Base-by-base conservation (phyloP, 2,113 vertebrate genomes). In the Misgurnus anguillicaudatus region DNA sequence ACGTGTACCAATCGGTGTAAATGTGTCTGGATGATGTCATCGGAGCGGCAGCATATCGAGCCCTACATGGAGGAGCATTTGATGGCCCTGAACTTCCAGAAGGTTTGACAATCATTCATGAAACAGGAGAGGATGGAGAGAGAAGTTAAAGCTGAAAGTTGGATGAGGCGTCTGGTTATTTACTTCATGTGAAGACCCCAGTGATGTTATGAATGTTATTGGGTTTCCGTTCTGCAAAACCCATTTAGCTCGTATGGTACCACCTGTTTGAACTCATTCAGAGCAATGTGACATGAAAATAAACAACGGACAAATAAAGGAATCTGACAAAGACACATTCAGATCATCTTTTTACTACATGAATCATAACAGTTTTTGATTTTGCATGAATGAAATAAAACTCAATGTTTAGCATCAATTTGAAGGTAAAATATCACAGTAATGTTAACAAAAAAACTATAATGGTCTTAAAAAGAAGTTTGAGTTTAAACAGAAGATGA, bases 71-170 rank as follows among this genome's bases (percentile, higher is more conserved):
- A 11, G 36, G 64, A 58, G 45, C 24, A 38, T 72, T 21, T 61
- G 53, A 72, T 45, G 4, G 5, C 5, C 17, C 38, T 14, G 17
- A 58, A 61, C 57, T 10, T 62, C 53, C 66, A 41, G 5, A 6
- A 47, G 9, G 55, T 58, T n/a, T 57, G 65, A 53, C 64, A 41
- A 10, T 64, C 31, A 39, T 53, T 9, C 57, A 38, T 55, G 79
- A 81, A 84, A 84, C 70, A 58, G 70, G 79, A 84, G 82, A 78
- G 41, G 62, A 84, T 42, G 41, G 10, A 62, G 82, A 0, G 51
- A 62, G 82, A 24, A 80, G 77, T 80, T 75, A 65, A 47, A 64
- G 14, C 64, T 4, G 9, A 31, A 31, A 31, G n/a, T 19, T 60
- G 31, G 69, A 14, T 48, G 9, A 38, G 51, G n/a, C 3, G 65